These are phyloP conservation scores for Drosophila trapezifrons DNA, from an alignment of 1,140 invertebrate species.

Conservation along the genomic window DNA sequence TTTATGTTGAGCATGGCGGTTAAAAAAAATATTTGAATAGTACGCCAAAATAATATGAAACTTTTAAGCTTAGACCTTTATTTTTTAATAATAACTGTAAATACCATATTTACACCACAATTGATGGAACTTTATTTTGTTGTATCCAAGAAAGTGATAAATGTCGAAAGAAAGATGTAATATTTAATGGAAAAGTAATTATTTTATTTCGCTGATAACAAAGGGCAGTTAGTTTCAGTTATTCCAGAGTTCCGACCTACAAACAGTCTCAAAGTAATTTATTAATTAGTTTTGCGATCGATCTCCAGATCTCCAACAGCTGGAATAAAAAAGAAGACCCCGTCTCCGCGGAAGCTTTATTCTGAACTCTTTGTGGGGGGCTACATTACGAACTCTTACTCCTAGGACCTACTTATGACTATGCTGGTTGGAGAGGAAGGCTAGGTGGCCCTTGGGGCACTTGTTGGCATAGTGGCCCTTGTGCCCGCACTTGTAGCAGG, in stretches of 20 bases:
- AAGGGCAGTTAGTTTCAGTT: conserved; percentile 2
- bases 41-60: too few relatives aligned
- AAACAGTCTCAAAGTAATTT: neutral
- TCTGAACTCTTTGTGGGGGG: conserved; percentile 1
- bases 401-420: conserved; percentile 77
- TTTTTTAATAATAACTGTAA: neutral
- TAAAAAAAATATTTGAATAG: too few relatives aligned
- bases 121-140: neutral
- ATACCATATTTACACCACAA: neutral
- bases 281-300: neutral
- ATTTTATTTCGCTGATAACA: conserved; percentile 26
- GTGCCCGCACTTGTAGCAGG: conserved; percentile 98
- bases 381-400: conserved; percentile 33
- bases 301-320: neutral
- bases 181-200: neutral
- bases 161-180: too few relatives aligned
- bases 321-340: neutral
- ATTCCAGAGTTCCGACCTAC: neutral
- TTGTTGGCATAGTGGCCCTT: conserved; percentile 99
- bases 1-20: too few relatives aligned
- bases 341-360: conserved; percentile 45
- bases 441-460: conserved; percentile 98
- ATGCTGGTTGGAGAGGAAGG: conserved; percentile 93
- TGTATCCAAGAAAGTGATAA: too few relatives aligned
- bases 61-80: too few relatives aligned